These are phyloP conservation scores for Gortyna flavago DNA, from an alignment of 2,888 invertebrate genomes.

Conservation along the genomic window DNA sequence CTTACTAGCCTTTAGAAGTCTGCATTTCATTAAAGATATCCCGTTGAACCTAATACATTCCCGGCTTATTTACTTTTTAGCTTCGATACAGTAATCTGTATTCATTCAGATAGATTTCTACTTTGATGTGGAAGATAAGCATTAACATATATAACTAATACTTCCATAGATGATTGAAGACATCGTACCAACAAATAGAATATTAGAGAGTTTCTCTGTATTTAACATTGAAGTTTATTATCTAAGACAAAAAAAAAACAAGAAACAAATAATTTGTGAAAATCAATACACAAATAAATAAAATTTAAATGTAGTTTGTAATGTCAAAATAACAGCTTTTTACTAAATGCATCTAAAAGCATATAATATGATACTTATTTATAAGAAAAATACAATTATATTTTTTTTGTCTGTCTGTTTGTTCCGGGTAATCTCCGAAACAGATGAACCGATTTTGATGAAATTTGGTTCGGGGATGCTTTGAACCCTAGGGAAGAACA, in stretches of 20 bases:
- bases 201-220: no score
- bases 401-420: background rate
- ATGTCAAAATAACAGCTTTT: no score
- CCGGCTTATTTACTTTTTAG: conserved; percentile 12
- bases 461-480: no score
- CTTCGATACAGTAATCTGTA: background rate
- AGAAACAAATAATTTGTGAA: background rate
- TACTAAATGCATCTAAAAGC: no score
- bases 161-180: no score
- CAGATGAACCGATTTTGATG: background rate
- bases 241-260: background rate
- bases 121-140: background rate
- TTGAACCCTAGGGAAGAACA: no score
- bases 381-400: no score
- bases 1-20: background rate
- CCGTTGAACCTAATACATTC: background rate
- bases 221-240: background rate
- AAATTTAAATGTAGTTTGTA: no score
- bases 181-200: no score
- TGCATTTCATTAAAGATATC: conserved; percentile 22
- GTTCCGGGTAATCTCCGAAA: background rate
- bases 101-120: conserved; percentile 27
- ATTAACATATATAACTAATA: no score
- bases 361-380: no score
- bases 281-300: background rate